Percentiles rank a stretch among this genome's conserved stretches.
phyloP scores from a whole-genome alignment of 1,140 invertebrate species.

The Drosophila varians region DNA sequence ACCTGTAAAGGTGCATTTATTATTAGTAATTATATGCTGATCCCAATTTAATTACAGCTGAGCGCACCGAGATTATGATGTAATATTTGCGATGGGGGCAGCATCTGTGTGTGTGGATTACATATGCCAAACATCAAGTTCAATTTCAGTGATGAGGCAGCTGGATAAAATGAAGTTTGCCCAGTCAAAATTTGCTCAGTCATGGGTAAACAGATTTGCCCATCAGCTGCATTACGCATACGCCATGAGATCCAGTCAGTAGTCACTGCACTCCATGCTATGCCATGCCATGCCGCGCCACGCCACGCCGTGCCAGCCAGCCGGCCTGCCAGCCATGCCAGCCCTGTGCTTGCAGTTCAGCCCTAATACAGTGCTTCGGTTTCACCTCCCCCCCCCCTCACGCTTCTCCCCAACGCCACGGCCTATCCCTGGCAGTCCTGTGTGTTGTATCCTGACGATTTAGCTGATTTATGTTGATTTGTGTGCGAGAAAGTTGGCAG shows the following conservation, averaged over 20 bases:
- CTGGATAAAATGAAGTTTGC: conserved; percentile 48
- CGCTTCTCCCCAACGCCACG: neutral
- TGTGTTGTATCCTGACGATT: conserved; percentile 65
- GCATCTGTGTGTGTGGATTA: conserved; percentile 14
- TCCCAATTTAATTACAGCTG: conserved; percentile 28
- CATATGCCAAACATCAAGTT: conserved; percentile 48
- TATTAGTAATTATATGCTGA: conserved; percentile 23
- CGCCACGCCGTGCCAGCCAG: too few species aligned
- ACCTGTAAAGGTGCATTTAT: neutral
- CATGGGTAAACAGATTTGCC: conserved; percentile 53
- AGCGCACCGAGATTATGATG: conserved; percentile 22
- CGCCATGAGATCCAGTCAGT: conserved; percentile 45
- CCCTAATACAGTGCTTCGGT: conserved; percentile 63
- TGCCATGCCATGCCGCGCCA: too few species aligned
- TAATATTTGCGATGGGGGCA: conserved; percentile 30
- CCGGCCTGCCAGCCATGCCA: conserved; percentile 22
- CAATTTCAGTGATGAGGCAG: conserved; percentile 30
- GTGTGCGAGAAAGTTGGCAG: conserved; percentile 62
- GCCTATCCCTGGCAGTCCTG: neutral
- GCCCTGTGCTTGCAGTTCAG: conserved; percentile 41
- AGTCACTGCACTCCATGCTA: conserved; percentile 43
- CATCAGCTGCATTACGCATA: conserved; percentile 51
- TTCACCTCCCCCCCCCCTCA: neutral
- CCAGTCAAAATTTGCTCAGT: conserved; percentile 48
- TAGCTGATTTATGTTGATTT: conserved; percentile 81